Base-by-base conservation (phyloP, 2,797 vertebrate species). In the Tympanoctomys barrerae region DNA sequence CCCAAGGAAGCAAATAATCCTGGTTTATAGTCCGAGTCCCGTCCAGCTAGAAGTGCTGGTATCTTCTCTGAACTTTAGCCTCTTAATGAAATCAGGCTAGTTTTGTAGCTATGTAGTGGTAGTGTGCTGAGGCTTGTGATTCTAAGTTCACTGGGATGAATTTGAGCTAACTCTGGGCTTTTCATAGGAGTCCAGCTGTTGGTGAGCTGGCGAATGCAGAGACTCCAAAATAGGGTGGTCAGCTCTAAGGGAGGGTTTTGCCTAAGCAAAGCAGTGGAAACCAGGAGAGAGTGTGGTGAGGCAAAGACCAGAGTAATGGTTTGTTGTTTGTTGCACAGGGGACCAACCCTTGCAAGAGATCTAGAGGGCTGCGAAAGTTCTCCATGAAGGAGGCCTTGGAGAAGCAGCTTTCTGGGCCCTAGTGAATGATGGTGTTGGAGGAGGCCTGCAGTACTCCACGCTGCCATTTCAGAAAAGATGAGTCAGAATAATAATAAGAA, bases 401-500 rank as follows among this genome's bases (percentile, higher is more conserved):
- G 64, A 86, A 79, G 70, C 2, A 31, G 57, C 39, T 84, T 84
- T 93, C 91, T 78, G 81, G 68, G 52, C 46, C 75, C 28, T 89
- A 39, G 33, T 70, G 73, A 26, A 13, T 95, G 82, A 79, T 64
- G n/a, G 57, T 90, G 28, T 73, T 96, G 73, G 88, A 93, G 88
- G 13, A 64, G 71, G 81, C 73, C 81, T 96, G 91, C 14, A 92
- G 85, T 46, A 84, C 68, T 87, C 61, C 77, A 92, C 36, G 70
- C 70, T 71, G 18, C 59, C 4, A 0, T 95, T 90, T 95, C 85
- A 95, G 79, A 86, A 96, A 86, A 93, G 79, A 94, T 97, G 95
- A 96, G 79, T 96, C 95, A 94, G 94, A 94, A 18, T 70, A 92
- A 86, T 89, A 87, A 91, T 68, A 88, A 52, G 62, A 95, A 84